Evolutionary conservation across 2,888 invertebrate genomes (phyloP).

Genomic region (Acleris sparsana): DNA sequence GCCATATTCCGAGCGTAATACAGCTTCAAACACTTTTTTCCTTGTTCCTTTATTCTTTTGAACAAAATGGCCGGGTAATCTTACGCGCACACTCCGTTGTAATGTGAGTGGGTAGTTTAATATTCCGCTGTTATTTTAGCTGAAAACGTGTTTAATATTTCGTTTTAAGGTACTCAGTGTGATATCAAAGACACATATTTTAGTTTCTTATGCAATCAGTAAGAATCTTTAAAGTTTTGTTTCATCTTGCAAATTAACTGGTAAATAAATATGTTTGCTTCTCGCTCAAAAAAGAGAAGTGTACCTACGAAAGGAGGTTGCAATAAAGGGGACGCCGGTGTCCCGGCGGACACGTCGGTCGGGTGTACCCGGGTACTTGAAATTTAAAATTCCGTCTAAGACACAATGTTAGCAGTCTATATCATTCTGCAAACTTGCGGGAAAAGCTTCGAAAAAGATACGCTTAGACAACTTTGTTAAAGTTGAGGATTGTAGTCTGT

Average conservation of each 20-base stretch:
- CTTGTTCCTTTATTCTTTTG: conserved; percentile 27
- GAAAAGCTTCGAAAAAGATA: background rate
- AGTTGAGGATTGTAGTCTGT: no score
- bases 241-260: conserved; percentile 15
- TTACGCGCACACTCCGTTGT: conserved; percentile 13
- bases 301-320: conserved; percentile 26
- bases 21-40: conserved; percentile 19
- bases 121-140: conserved; percentile 18
- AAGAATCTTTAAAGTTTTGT: conserved; percentile 18
- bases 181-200: background rate
- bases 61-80: conserved; percentile 28
- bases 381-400: conserved; percentile 21
- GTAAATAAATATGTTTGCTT: conserved; percentile 25
- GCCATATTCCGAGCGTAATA: conserved; percentile 22
- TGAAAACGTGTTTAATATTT: conserved; percentile 10
- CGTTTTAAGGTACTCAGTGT: background rate
- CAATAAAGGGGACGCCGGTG: conserved; percentile 22
- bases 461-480: background rate
- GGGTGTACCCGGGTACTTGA: conserved; percentile 7
- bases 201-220: background rate
- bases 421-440: background rate
- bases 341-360: conserved; percentile 24
- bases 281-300: conserved; percentile 5
- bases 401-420: conserved; percentile 10
- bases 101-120: conserved; percentile 25